These are phyloP conservation scores for Xiphias gladius DNA, from an alignment of 2,113 vertebrate genomes.

Conservation along the genomic window DNA sequence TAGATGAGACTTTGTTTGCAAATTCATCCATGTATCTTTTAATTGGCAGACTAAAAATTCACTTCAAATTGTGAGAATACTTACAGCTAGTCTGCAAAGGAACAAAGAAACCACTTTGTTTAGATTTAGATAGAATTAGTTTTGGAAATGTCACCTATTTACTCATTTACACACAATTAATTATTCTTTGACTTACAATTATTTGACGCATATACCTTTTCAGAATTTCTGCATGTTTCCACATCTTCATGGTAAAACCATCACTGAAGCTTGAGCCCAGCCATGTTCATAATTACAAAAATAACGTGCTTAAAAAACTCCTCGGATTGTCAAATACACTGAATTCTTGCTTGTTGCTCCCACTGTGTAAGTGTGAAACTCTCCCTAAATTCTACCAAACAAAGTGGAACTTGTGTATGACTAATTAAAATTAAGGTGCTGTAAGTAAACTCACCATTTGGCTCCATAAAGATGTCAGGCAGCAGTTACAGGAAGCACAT, in stretches of 20 bases:
- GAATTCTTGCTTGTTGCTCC: not conserved
- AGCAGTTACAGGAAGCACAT: not conserved
- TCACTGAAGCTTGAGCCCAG: not conserved
- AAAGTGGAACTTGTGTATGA: not conserved
- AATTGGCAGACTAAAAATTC: not conserved
- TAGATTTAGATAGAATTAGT: not conserved
- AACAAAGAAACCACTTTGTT: not conserved
- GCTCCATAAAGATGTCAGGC: not conserved
- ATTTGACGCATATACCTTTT: not conserved
- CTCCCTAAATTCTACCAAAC: not conserved
- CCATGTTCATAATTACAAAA: not conserved
- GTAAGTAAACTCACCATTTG: not conserved
- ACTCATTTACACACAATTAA: not conserved
- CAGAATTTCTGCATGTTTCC: too few relatives aligned
- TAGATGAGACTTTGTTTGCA: too few relatives aligned
- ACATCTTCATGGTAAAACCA: not conserved
- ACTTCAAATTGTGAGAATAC: too few relatives aligned
- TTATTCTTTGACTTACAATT: too few relatives aligned
- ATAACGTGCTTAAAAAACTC: not conserved
- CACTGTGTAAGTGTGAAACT: too few relatives aligned
- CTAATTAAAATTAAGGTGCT: not conserved
- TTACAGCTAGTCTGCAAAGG: not conserved
- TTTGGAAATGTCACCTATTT: not conserved
- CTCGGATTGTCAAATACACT: not conserved
- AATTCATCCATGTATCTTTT: not conserved